These are phyloP conservation scores for Acanthococcus lagerstroemiae DNA, from an alignment of 2,888 invertebrate species.

Conservation along the genomic window DNA sequence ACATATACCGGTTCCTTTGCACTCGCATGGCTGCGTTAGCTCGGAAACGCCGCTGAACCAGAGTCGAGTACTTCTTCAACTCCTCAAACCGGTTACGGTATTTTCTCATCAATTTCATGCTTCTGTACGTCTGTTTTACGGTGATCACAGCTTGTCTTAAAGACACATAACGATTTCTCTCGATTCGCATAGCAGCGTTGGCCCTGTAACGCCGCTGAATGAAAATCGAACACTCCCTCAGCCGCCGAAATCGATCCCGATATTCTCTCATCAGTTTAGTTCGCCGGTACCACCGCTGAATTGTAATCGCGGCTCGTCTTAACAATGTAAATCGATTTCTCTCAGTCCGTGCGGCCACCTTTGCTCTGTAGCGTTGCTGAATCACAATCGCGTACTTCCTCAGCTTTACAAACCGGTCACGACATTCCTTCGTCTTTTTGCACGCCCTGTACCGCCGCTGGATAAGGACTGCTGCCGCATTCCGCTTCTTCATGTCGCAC, in stretches of 20 bases:
- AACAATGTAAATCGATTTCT: neutral
- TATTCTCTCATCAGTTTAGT: neutral
- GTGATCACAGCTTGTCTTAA: conserved; percentile 10
- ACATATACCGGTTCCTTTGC: neutral
- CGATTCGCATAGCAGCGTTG: conserved; percentile 3
- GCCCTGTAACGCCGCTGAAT: neutral
- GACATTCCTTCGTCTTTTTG: conserved; percentile 1
- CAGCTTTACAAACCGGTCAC: neutral
- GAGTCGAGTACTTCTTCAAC: conserved; percentile 6
- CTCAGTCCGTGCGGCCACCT: conserved; percentile 1
- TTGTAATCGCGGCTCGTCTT: neutral
- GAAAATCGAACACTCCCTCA: too few species aligned
- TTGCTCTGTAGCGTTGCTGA: conserved; percentile 31
- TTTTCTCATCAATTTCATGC: neutral
- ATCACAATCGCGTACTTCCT: conserved; percentile 15
- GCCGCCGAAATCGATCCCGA: neutral
- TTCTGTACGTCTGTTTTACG: conserved; percentile 27
- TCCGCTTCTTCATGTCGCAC: conserved; percentile 12
- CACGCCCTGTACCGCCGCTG: neutral
- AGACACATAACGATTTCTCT: conserved; percentile 1
- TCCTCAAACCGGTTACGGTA: conserved; percentile 19
- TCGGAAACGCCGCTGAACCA: conserved; percentile 12
- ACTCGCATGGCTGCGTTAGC: neutral
- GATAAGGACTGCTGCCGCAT: neutral
- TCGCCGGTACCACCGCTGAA: conserved; percentile 9